Evolutionary conservation across 2,888 invertebrate species (phyloP).

Genomic region (Rhyacophila evoluta): DNA sequence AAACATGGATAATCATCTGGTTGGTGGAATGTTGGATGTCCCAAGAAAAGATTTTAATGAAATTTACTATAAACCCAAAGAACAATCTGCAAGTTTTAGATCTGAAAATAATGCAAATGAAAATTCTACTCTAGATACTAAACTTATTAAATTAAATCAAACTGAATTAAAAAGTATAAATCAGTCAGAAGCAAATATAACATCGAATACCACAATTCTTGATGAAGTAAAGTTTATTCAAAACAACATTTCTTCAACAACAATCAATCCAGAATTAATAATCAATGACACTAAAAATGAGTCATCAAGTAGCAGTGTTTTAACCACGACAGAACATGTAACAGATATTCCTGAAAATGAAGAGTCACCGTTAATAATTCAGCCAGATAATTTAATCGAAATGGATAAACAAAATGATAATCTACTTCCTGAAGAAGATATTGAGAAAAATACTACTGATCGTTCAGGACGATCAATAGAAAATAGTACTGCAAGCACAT

Average conservation of each 20-base stretch:
- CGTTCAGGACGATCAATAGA: not conserved
- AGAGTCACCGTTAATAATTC: conserved; percentile 2
- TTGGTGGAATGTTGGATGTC: not conserved
- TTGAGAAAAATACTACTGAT: not conserved
- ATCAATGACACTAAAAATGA: not conserved
- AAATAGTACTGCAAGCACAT: not conserved
- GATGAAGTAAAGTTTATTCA: not conserved
- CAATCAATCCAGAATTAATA: not conserved
- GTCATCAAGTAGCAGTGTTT: not conserved
- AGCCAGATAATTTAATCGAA: not conserved
- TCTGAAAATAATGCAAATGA: not conserved
- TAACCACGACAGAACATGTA: not conserved
- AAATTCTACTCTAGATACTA: not conserved
- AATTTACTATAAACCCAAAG: not conserved
- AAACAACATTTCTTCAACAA: not conserved
- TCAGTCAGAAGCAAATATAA: not conserved
- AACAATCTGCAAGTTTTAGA: not conserved
- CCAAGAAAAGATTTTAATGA: not conserved
- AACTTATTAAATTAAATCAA: not conserved
- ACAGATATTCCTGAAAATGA: not conserved
- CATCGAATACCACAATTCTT: not conserved
- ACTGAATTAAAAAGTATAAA: not conserved
- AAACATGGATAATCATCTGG: not conserved
- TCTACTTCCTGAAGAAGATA: not conserved
- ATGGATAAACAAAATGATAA: conserved; percentile 26